Evolutionary conservation across 1,140 invertebrate species (phyloP), one percentile per base, ranked within the genome.

Genomic region (Drosophila miranda): DNA sequence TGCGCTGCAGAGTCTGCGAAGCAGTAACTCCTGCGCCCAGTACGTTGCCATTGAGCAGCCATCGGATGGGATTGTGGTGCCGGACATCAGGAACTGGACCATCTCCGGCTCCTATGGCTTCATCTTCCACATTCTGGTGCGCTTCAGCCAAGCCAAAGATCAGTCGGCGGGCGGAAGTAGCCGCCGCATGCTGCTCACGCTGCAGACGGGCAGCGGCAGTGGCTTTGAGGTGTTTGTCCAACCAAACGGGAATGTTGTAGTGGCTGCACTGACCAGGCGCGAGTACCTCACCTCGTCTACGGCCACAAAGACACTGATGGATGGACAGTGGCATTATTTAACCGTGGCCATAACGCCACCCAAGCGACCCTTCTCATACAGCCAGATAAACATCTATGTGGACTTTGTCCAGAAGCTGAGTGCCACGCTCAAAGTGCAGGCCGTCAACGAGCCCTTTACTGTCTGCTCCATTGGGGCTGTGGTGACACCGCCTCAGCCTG

Each of bases 161-260:
- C 63, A 81, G 45, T 53, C 64, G 4, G 34, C 34, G 34, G 34
- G 11, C 0, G 34, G 34, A 3, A 70, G n/a, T 28, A 48, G 8
- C 34, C 62, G 89, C 0, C 78, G 89, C 44, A 90, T 90, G 89
- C 56, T 90, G 26, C 74, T 90, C 1, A 94, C 93, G 55, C 91
- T 94, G 69, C 82, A 92, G n/a, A 93, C 92, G 9, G 91, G 81
- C 67, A 88, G 90, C 56, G 92, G 93, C 6, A 90, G 91, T 73
- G 94, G 94, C 7, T 93, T 94, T 62, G 94, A 95, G 88, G 92
- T 93, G 2, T 94, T 94, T 71, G 91, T 95, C 26, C 93, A 92
- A 19, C 88, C 92, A 13, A 92, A 93, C 60, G 92, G 92, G 4
- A 91, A 91, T 52, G 83, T 95, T 19, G 92, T 94, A 14, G 92